Base-by-base conservation (phyloP, 2,888 invertebrate genomes). In the Cryptophagus acutangulus region DNA sequence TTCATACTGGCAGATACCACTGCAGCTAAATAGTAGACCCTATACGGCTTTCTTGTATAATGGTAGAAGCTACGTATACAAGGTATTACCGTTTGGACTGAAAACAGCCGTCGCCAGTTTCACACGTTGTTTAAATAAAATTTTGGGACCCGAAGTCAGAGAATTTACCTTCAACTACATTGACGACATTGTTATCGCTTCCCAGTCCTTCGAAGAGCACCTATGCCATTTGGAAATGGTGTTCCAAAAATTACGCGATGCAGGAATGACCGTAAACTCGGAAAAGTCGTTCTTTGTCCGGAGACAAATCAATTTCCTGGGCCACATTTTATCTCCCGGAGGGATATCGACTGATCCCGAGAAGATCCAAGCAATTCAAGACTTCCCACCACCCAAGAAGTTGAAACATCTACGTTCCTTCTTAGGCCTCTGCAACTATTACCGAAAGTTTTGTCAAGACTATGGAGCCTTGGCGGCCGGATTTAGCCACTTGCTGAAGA, bases 171-270 rank as follows among this genome's bases (percentile, higher is more conserved):
- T 46, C 2, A 46, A 38, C 17, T 62, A 62, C 38, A 47, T 61
- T 5, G 58, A 59, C 42, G 59, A 61, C 35, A 31, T 60, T 6
- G 33, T 59, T n/a, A 44, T 61, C 1, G 46, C 49, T 0, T 59
- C 58, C 0, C 17, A 25, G 2, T 38, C 34, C n/a, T 48, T 51
- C 25, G 34, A 51, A 10, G 34, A 45, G 17, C 54, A 55, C 25
- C 8, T 53, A 3, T 2, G 38, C n/a, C 48, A 55, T 25, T 12
- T 55, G 3, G 38, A 41, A n/a, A 10, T 14, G 16, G 37, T 58
- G 1, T 46, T 53, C 8, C 10, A 36, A 5, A 14, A 40, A 10
- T 31, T 55, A 16, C 31, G 40, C 16, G 33, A 47, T 2, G 36
- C 48, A 5, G 45, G 46, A 14, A 48, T 52, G 13, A 58, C 55